Conservation (phyloP, 2,113 vertebrate species). For the Ellobius talpinus region DNA sequence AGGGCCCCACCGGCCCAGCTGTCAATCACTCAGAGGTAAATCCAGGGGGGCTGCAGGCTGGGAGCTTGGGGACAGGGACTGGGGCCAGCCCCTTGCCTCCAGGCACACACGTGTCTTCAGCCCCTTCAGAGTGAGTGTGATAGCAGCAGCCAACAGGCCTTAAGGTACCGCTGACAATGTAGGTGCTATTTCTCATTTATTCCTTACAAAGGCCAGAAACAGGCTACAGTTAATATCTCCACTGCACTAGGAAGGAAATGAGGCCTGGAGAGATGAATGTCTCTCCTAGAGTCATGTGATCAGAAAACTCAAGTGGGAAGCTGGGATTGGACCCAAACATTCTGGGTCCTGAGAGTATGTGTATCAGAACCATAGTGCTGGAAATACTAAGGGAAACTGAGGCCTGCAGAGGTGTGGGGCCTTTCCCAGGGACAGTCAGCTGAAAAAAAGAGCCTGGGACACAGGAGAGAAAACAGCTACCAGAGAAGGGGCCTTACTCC, state of each 20-base stretch:
- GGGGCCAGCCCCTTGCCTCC: constrained; percentile 24
- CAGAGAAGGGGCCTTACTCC: background rate
- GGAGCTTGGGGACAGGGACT: background rate
- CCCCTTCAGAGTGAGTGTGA: background rate
- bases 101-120: constrained; percentile 23
- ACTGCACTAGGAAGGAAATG: background rate
- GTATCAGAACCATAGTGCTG: background rate
- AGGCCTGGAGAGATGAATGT: background rate
- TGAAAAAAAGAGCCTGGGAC: background rate
- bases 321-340: background rate
- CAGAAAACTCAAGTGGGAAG: constrained; percentile 21
- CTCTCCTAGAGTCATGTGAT: background rate
- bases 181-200: background rate
- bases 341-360: background rate
- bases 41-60: background rate
- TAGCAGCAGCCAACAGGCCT: background rate
- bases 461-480: background rate
- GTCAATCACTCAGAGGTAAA: constrained; percentile 67
- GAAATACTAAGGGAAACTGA: background rate
- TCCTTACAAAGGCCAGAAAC: background rate
- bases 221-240: background rate
- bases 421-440: background rate
- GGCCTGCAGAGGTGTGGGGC: background rate
- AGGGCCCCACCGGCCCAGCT: constrained; percentile 58
- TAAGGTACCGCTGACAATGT: background rate